Conservation (phyloP, 2,888 invertebrate genomes). For the Hedya salicella region DNA sequence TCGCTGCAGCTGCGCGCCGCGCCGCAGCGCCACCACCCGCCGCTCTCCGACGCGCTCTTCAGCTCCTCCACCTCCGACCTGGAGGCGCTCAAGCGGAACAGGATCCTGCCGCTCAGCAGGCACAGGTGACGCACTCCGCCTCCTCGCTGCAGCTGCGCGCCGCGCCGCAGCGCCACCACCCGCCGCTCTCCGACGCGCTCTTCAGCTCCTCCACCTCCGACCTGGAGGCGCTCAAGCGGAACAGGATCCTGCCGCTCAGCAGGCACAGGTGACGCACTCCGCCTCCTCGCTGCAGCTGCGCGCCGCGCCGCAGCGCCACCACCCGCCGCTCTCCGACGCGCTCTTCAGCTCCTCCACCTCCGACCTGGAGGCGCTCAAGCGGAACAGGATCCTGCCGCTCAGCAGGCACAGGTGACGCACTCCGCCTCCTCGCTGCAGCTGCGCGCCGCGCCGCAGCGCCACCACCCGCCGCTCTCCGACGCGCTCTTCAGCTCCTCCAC, state of each 20-base stretch:
- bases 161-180: too few species aligned
- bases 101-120: background rate
- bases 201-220: conserved; percentile 1
- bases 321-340: conserved; percentile 50
- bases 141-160: too few species aligned
- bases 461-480: too few species aligned
- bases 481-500: conserved; percentile 3
- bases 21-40: conserved; percentile 10
- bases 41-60: conserved; percentile 55
- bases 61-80: conserved; percentile 71
- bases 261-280: conserved; percentile 1
- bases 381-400: too few species aligned
- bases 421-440: too few species aligned
- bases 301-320: conserved; percentile 13
- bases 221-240: background rate
- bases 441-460: too few species aligned
- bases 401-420: background rate
- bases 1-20: background rate
- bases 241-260: conserved; percentile 19
- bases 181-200: too few species aligned
- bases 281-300: background rate
- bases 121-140: background rate
- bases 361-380: conserved; percentile 70
- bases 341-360: conserved; percentile 68
- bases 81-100: too few species aligned